A percentile compares a stretch with the other conserved stretches of the same genome.
These are phyloP conservation scores for Bothrops jararaca DNA, from an alignment of 2,113 vertebrate genomes.

Conservation along the genomic window DNA sequence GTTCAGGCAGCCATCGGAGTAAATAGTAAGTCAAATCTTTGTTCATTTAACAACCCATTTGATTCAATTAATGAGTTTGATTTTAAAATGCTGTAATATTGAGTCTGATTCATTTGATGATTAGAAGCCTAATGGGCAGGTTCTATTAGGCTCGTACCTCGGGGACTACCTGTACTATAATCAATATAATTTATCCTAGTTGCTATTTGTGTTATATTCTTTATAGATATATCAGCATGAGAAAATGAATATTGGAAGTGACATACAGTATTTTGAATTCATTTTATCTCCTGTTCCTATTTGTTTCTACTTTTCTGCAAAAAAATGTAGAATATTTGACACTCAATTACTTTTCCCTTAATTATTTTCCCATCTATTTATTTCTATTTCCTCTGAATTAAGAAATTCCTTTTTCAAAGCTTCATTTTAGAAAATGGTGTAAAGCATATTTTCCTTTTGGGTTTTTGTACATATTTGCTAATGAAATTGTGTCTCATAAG, in stretches of 20 bases:
- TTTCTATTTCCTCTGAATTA: background rate
- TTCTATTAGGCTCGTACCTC: no score
- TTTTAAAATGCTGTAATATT: no score
- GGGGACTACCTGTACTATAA: background rate
- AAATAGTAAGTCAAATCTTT: no score
- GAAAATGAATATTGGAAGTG: background rate
- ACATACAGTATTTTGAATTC: background rate
- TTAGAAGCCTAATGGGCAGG: no score
- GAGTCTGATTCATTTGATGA: no score
- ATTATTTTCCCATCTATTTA: background rate
- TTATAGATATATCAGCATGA: background rate
- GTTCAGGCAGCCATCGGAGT: no score
- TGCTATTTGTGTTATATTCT: background rate
- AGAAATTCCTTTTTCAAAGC: background rate
- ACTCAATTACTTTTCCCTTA: background rate
- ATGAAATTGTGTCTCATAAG: background rate
- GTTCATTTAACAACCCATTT: no score
- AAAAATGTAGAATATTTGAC: background rate
- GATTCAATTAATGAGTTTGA: no score
- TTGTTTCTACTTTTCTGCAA: background rate
- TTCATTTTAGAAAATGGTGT: background rate
- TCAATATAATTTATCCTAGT: background rate
- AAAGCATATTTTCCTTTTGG: background rate
- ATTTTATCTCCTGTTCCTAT: background rate
- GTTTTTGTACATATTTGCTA: background rate